Percentiles rank a stretch among this genome's conserved stretches.
Conservation (phyloP, 2,113 vertebrate genomes). For the Centropristis striata region DNA sequence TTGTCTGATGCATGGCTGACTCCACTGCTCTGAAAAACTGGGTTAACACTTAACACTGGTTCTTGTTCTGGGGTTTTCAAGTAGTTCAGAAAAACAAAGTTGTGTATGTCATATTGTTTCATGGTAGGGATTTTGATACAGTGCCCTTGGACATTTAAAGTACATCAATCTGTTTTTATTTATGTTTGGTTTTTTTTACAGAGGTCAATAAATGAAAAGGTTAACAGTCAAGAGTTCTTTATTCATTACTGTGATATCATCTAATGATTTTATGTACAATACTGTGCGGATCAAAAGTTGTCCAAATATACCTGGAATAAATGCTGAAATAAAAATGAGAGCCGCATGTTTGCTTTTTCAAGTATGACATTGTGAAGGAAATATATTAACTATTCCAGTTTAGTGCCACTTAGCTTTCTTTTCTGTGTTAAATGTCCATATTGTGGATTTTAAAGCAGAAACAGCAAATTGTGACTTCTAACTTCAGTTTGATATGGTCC, state of each 20-base stretch:
- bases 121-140: constrained; percentile 26
- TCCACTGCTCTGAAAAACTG: not conserved
- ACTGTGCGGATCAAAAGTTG: constrained; percentile 39
- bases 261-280: constrained; percentile 53
- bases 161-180: constrained; percentile 32
- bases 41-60: not conserved
- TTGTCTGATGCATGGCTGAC: not conserved
- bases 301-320: constrained; percentile 33
- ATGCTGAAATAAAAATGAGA: constrained; percentile 50
- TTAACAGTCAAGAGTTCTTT: constrained; percentile 52
- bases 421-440: not conserved
- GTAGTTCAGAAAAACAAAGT: not conserved
- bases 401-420: too few relatives aligned
- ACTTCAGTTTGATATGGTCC: not conserved
- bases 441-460: not conserved
- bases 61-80: constrained; percentile 16
- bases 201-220: constrained; percentile 49
- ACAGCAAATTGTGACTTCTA: not conserved
- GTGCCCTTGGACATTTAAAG: not conserved
- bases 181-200: constrained; percentile 57
- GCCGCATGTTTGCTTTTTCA: constrained; percentile 2
- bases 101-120: not conserved
- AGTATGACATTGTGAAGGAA: not conserved
- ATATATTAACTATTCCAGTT: constrained; percentile 37
- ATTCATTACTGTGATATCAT: constrained; percentile 44